phyloP scores from a whole-genome alignment of 2,113 vertebrate species.

The Macroglossus sobrinus region DNA sequence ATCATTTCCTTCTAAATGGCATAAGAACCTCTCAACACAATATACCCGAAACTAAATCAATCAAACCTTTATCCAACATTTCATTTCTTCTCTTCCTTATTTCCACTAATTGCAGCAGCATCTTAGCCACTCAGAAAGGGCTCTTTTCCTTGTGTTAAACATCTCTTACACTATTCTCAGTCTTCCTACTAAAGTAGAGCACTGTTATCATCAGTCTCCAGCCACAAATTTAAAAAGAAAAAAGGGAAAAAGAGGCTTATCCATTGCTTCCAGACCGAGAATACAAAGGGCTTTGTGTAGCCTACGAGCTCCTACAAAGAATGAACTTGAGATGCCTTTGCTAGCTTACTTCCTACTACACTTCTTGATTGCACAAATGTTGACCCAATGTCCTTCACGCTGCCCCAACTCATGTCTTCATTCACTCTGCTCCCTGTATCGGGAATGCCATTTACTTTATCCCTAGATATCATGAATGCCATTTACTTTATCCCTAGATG shows the following conservation, averaged over 20 bases:
- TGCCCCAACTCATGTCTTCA: background rate
- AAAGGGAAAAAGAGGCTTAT: background rate
- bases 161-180: background rate
- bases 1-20: background rate
- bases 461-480: background rate
- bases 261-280: background rate
- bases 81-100: background rate
- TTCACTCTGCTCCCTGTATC: background rate
- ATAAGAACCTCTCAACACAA: background rate
- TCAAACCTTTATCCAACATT: background rate
- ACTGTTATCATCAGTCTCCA: background rate
- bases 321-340: background rate
- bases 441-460: background rate
- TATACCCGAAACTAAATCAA: background rate
- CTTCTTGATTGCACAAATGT: background rate
- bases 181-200: background rate
- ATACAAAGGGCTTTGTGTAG: accelerated
- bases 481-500: background rate
- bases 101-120: background rate
- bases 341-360: background rate
- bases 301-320: background rate
- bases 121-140: background rate
- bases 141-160: background rate
- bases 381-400: accelerated
- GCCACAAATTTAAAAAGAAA: background rate